Conservation (phyloP, 1,140 invertebrate species). For the Drosophila kepulauana region DNA sequence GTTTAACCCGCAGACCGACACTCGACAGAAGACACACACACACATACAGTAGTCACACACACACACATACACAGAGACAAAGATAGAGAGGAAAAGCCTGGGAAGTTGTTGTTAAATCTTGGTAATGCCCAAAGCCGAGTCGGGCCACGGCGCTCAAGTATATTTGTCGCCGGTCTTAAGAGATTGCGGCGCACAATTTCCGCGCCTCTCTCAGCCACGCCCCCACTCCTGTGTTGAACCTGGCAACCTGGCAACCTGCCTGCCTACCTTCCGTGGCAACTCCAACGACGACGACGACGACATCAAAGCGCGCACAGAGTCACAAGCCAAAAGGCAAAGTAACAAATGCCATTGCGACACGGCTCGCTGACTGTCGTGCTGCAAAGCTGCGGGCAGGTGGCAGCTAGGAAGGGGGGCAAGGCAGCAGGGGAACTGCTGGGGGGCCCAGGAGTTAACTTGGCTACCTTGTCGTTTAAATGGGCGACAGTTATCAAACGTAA, state of each 20-base stretch:
- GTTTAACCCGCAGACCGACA: slow-evolving; percentile 74
- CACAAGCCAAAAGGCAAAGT: slow-evolving; percentile 59
- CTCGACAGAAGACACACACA: slow-evolving; percentile 28
- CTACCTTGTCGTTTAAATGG: slow-evolving; percentile 49
- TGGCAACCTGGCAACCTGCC: slow-evolving; percentile 18
- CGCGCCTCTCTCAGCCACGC: slow-evolving; percentile 28
- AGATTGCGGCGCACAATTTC: slow-evolving; percentile 80
- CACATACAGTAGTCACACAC: slow-evolving; percentile 23
- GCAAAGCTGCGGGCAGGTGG: not conserved
- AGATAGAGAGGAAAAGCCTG: slow-evolving; percentile 40
- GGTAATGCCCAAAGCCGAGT: slow-evolving; percentile 74
- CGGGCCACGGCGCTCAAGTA: slow-evolving; percentile 63
- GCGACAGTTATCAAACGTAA: slow-evolving; percentile 69
- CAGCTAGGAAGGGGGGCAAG: not conserved
- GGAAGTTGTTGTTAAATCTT: slow-evolving; percentile 79
- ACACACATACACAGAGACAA: slow-evolving; percentile 13
- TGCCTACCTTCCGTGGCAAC: too few species aligned
- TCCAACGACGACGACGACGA: slow-evolving; percentile 29
- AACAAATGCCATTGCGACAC: slow-evolving; percentile 57
- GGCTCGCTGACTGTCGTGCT: slow-evolving; percentile 42
- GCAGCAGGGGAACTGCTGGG: not conserved
- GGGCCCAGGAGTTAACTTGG: slow-evolving; percentile 31
- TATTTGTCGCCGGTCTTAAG: slow-evolving; percentile 83
- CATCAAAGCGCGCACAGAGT: slow-evolving; percentile 66
- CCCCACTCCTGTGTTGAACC: slow-evolving; percentile 6